phyloP scores from a whole-genome alignment of 1,140 invertebrate species.

The Calliphora vicina region DNA sequence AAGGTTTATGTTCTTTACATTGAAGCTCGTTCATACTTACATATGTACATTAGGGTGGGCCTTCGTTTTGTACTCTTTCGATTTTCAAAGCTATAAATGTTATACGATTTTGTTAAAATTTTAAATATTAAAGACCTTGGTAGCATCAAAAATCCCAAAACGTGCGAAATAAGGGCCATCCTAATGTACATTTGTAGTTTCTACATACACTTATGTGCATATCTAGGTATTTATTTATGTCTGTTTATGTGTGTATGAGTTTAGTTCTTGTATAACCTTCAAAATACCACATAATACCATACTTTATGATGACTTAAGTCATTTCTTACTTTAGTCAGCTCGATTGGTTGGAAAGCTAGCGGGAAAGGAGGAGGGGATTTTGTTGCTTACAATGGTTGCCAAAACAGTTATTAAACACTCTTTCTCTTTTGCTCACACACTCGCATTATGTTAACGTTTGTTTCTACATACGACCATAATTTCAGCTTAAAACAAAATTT shows the following conservation, averaged over 20 bases:
- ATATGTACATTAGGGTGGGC: not conserved
- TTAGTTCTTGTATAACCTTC: slow-evolving; percentile 1
- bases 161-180: too few species aligned
- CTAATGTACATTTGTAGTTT: too few species aligned
- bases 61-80: too few species aligned
- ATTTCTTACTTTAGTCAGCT: not conserved
- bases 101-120: too few species aligned
- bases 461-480: not conserved
- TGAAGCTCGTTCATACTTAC: not conserved
- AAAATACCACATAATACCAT: slow-evolving; percentile 22
- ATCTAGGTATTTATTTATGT: too few species aligned
- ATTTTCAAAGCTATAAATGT: too few species aligned
- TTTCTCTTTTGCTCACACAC: not conserved
- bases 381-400: not conserved
- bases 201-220: too few species aligned
- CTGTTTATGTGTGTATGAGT: not conserved
- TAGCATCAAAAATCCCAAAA: too few species aligned
- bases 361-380: not conserved
- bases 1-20: not conserved
- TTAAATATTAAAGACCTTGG: too few species aligned
- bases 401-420: not conserved
- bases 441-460: not conserved
- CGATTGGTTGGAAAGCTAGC: not conserved
- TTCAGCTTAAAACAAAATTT: slow-evolving; percentile 31
- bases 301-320: slow-evolving; percentile 33